phyloP scores from a whole-genome alignment of 2,888 invertebrate species.

The Empis livida region DNA sequence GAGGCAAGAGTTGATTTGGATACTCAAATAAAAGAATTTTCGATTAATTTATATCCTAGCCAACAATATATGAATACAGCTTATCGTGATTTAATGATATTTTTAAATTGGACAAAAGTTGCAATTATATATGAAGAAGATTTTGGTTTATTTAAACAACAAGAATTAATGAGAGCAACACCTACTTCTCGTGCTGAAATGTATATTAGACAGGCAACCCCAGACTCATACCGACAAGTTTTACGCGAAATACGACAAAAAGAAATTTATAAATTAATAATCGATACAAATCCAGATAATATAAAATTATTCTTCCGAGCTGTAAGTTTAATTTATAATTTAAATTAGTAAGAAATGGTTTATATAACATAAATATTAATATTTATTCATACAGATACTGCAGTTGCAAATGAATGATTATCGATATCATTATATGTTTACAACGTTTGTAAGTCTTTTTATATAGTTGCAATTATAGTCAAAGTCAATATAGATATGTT shows the following conservation, averaged over 20 bases:
- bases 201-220: conserved; percentile 64
- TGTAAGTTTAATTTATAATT: too few species aligned
- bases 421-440: conserved; percentile 89
- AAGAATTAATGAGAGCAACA: conserved; percentile 65
- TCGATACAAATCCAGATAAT: conserved; percentile 73
- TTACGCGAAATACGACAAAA: conserved; percentile 61
- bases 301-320: conserved; percentile 75
- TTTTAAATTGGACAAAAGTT: conserved; percentile 86
- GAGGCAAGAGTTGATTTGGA: conserved; percentile 61
- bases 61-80: conserved; percentile 68
- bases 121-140: conserved; percentile 91
- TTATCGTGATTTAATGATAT: conserved; percentile 73
- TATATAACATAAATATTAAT: conserved; percentile 6
- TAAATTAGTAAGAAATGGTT: too few species aligned
- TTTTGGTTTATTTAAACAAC: conserved; percentile 75
- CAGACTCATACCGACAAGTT: conserved; percentile 51
- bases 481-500: too few species aligned
- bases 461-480: too few species aligned
- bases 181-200: conserved; percentile 54
- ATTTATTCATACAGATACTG: conserved; percentile 56
- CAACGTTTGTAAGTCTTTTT: conserved; percentile 72
- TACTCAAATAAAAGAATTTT: conserved; percentile 45
- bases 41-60: conserved; percentile 80
- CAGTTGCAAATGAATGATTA: conserved; percentile 94
- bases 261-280: conserved; percentile 73